phyloP scores from a whole-genome alignment of 2,797 vertebrate genomes.

The Eulemur mongoz region DNA sequence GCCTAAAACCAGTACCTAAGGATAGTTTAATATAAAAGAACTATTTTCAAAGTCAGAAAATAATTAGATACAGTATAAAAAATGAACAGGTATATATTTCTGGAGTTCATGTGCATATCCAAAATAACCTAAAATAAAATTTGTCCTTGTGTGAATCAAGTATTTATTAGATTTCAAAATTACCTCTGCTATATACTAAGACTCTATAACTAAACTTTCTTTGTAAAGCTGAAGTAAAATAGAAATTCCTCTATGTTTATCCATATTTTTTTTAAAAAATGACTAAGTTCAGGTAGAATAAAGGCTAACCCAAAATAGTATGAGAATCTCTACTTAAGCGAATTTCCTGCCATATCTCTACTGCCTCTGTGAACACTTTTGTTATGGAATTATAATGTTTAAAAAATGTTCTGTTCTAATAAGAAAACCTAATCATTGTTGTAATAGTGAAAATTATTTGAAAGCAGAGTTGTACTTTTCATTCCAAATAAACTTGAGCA shows the following conservation, averaged over 20 bases:
- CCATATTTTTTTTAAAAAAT: not conserved
- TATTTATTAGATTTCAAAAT: not conserved
- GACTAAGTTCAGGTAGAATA: not conserved
- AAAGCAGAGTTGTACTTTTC: not conserved
- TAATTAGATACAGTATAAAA: constrained; percentile 15
- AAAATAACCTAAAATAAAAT: constrained; percentile 26
- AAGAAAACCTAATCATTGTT: not conserved
- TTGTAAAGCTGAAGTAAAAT: not conserved
- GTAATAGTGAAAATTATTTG: not conserved
- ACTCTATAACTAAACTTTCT: not conserved
- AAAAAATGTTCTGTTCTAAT: not conserved
- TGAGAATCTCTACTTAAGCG: not conserved
- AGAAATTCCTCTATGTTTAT: not conserved
- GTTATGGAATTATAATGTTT: not conserved
- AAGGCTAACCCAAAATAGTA: not conserved
- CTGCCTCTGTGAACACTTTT: not conserved
- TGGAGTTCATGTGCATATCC: not conserved
- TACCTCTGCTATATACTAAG: not conserved
- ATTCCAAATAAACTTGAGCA: not conserved
- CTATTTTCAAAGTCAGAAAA: constrained; percentile 4
- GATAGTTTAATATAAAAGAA: not conserved
- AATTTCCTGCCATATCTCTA: not conserved
- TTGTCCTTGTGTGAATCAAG: not conserved
- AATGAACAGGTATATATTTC: not conserved
- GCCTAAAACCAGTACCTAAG: not conserved